Evolutionary conservation across 2,888 invertebrate genomes (phyloP).

Genomic region (Chymomyza caudatula): DNA sequence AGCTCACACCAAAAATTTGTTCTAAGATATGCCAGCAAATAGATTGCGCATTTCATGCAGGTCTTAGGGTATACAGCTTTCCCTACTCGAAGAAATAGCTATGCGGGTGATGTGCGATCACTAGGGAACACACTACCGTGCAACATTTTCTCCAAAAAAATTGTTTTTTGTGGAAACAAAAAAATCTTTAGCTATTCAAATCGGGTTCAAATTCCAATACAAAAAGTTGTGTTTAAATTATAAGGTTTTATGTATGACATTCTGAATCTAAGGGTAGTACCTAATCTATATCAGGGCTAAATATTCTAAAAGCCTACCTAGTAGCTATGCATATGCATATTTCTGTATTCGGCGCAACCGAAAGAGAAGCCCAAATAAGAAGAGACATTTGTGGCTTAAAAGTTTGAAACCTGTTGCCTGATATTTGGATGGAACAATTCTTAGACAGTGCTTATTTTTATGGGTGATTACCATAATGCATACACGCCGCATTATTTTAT

Average conservation of each 20-base stretch:
- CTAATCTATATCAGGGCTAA: too few species aligned
- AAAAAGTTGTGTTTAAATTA: too few species aligned
- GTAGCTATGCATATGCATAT: too few species aligned
- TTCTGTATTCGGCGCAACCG: neutral
- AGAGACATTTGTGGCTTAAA: neutral
- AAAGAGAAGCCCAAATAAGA: neutral
- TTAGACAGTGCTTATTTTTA: constrained; percentile 52
- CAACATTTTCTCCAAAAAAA: too few species aligned
- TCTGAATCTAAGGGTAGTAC: constrained; percentile 8
- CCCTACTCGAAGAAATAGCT: constrained; percentile 45
- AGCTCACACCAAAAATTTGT: constrained; percentile 38
- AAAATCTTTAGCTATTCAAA: constrained; percentile 36
- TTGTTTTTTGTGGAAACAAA: too few species aligned
- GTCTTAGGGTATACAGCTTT: constrained; percentile 16
- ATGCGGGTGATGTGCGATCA: constrained; percentile 51
- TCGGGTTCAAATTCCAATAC: too few species aligned
- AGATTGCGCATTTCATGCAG: constrained; percentile 69
- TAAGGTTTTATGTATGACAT: constrained; percentile 4
- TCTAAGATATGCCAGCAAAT: constrained; percentile 13
- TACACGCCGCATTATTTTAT: constrained; percentile 4
- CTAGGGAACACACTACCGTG: too few species aligned
- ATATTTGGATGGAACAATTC: neutral
- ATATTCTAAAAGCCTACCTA: too few species aligned
- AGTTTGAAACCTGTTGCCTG: constrained; percentile 33
- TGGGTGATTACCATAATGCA: constrained; percentile 71